A percentile compares a stretch with the other conserved stretches of the same genome.
phyloP scores from a whole-genome alignment of 2,888 invertebrate species.

The Thelaira solivaga region DNA sequence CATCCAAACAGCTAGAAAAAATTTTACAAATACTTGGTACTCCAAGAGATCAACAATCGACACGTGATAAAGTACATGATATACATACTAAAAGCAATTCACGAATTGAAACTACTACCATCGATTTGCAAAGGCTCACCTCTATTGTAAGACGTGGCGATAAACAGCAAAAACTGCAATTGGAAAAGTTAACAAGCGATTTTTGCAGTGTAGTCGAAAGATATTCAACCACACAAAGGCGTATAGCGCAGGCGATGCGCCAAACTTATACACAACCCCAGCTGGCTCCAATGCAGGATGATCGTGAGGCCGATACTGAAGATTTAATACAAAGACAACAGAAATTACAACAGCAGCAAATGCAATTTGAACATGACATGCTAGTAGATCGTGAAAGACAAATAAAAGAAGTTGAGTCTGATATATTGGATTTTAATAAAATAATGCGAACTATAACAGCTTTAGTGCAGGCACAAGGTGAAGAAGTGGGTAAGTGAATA shows the following conservation, averaged over 20 bases:
- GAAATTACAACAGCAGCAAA: constrained; percentile 74
- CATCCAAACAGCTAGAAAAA: constrained; percentile 84
- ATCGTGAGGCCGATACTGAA: constrained; percentile 73
- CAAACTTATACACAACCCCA: constrained; percentile 69
- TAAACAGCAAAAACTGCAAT: constrained; percentile 88
- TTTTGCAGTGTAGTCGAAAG: constrained; percentile 88
- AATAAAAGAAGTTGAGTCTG: constrained; percentile 87
- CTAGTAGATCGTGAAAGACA: constrained; percentile 88
- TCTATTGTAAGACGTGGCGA: constrained; percentile 84
- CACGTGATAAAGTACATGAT: constrained; percentile 83
- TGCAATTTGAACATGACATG: constrained; percentile 89
- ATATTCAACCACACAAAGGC: constrained; percentile 88
- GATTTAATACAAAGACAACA: constrained; percentile 70
- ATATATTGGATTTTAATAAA: constrained; percentile 89
- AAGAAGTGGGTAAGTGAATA: constrained; percentile 82
- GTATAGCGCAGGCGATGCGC: constrained; percentile 83
- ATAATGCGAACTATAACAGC: constrained; percentile 87
- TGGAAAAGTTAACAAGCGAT: constrained; percentile 88
- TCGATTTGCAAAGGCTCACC: constrained; percentile 85
- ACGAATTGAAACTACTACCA: constrained; percentile 84
- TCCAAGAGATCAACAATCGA: constrained; percentile 83
- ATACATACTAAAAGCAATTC: constrained; percentile 86
- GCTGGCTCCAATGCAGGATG: constrained; percentile 65
- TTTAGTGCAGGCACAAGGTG: constrained; percentile 85
- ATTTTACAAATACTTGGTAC: constrained; percentile 87